Conservation (phyloP, 1,140 invertebrate genomes). For the Heliothis virescens region DNA sequence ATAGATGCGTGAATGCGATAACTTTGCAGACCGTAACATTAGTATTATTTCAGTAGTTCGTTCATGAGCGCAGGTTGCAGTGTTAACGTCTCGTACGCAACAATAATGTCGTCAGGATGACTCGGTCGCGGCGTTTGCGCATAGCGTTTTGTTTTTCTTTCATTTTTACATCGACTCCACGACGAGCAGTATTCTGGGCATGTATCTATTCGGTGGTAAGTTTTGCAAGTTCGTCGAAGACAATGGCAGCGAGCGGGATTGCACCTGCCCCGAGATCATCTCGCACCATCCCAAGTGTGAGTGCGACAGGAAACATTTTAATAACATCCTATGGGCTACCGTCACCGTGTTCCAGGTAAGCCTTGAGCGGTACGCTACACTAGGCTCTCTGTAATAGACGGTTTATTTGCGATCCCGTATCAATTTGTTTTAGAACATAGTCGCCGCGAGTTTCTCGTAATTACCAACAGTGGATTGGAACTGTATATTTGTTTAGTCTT, state of each 20-base stretch:
- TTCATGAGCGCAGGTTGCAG: constrained; percentile 63
- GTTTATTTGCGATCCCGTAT: constrained; percentile 83
- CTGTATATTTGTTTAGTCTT: constrained; percentile 53
- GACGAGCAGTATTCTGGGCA: constrained; percentile 96
- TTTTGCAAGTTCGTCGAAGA: constrained; percentile 98
- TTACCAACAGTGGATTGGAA: constrained; percentile 40
- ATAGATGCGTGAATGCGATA: constrained; percentile 9
- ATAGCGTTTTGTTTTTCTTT: constrained; percentile 86
- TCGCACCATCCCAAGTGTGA: constrained; percentile 94
- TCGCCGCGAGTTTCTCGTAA: constrained; percentile 79
- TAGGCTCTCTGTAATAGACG: constrained; percentile 73
- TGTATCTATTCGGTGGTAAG: constrained; percentile 99
- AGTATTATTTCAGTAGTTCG: constrained; percentile 55
- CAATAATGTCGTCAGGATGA: constrained; percentile 71
- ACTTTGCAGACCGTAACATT: constrained; percentile 55
- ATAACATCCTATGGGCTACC: constrained; percentile 98
- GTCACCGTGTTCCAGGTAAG: constrained; percentile 99
- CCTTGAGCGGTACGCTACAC: constrained; percentile 71
- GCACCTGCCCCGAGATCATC: constrained; percentile 96
- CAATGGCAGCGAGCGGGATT: constrained; percentile 93
- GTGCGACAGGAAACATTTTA: constrained; percentile 98
- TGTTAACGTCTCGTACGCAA: constrained; percentile 77
- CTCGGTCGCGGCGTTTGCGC: constrained; percentile 82
- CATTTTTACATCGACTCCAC: constrained; percentile 82
- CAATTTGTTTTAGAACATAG: constrained; percentile 75